Percentiles rank a stretch among this genome's conserved stretches.
Evolutionary conservation across 92 coral and sea anemone species (phyloP).

Genomic region (Bergia puertoricense): DNA sequence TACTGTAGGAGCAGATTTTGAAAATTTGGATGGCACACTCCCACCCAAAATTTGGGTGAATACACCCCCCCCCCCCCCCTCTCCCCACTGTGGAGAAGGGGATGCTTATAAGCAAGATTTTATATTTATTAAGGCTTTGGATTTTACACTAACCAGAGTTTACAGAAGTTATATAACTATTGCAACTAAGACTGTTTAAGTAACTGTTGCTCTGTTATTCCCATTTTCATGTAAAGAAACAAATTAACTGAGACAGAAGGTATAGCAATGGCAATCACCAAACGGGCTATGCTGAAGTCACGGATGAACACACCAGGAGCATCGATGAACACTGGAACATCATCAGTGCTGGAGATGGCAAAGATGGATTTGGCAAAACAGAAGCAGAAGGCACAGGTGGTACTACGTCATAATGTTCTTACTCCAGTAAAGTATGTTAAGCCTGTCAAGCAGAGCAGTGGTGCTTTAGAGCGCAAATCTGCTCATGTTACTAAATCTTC

Average conservation of each 20-base stretch:
- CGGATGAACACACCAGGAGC: conserved; percentile 66
- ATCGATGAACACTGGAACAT: conserved; percentile 42
- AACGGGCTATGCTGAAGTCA: conserved; percentile 84
- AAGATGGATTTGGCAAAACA: conserved; percentile 91
- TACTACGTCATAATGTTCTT: conserved; percentile 70
- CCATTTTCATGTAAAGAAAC: conserved; percentile 60
- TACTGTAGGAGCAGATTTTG: too few species aligned
- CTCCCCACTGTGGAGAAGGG: too few species aligned
- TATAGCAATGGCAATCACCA: conserved; percentile 93
- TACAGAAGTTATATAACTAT: not conserved
- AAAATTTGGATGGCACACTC: too few species aligned
- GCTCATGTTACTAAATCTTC: conserved; percentile 9
- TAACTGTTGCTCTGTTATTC: conserved; percentile 6
- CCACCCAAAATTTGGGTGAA: too few species aligned
- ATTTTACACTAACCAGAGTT: not conserved
- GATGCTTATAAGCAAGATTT: too few species aligned
- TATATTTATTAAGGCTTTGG: not conserved
- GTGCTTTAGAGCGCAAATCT: conserved; percentile 37
- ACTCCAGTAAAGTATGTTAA: conserved; percentile 84
- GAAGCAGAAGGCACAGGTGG: conserved; percentile 99
- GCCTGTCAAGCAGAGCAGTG: conserved; percentile 79
- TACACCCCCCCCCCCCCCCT: too few species aligned
- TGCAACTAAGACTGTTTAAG: not conserved
- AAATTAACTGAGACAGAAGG: conserved; percentile 93
- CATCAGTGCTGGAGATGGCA: conserved; percentile 83